Conservation (phyloP, 2,113 vertebrate genomes). For the Catagonus wagneri region DNA sequence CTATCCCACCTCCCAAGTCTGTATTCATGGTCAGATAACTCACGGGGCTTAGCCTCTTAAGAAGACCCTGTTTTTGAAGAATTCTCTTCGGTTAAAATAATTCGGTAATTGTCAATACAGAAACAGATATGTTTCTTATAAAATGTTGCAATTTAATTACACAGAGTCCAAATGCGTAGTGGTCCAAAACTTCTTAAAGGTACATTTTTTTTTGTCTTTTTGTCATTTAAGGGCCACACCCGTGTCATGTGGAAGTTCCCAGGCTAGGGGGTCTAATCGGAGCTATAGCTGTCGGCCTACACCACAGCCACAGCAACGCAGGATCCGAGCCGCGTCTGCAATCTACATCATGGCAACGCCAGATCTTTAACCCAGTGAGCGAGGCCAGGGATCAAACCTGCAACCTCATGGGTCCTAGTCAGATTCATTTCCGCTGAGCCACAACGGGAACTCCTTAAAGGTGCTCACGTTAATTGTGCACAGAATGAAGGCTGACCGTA, state of each 20-base stretch:
- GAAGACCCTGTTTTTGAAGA: background rate
- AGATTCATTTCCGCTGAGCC: no score
- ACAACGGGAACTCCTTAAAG: background rate
- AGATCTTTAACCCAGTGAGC: no score
- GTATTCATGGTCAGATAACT: background rate
- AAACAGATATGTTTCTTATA: constrained; percentile 12
- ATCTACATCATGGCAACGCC: no score
- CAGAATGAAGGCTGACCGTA: background rate
- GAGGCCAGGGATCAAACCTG: no score
- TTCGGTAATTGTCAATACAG: background rate
- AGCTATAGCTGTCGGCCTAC: no score
- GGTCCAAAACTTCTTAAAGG: background rate
- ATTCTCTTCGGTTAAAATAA: background rate
- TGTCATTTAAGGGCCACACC: no score
- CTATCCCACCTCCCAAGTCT: background rate
- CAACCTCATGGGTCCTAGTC: no score
- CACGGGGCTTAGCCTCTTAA: background rate
- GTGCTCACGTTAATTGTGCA: background rate
- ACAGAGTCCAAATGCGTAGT: constrained; percentile 8
- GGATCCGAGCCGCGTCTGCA: no score
- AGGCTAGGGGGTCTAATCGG: no score
- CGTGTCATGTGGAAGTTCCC: no score
- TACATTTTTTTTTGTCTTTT: no score
- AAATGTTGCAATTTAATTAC: constrained; percentile 22
- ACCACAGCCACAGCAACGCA: no score